Evolutionary conservation across 2,888 invertebrate genomes (phyloP).

Genomic region (Colletes collaris): DNA sequence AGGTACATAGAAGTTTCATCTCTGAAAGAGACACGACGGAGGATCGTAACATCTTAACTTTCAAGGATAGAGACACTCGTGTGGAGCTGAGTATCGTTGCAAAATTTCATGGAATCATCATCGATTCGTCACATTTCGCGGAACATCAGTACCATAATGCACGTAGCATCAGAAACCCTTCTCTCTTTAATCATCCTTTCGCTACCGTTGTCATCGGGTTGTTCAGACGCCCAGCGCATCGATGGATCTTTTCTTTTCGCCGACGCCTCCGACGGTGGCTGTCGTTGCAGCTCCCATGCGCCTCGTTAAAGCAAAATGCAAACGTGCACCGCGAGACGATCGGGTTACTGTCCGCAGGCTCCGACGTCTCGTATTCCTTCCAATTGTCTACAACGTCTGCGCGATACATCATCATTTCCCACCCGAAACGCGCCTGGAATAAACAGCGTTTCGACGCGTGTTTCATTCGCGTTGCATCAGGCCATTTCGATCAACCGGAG

Average conservation of each 20-base stretch:
- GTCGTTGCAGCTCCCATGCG: slow-evolving; percentile 53
- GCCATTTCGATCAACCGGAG: too few species aligned
- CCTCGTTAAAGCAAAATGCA: slow-evolving; percentile 72
- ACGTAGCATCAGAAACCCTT: slow-evolving; percentile 28
- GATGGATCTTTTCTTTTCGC: slow-evolving; percentile 60
- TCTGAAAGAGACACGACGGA: too few species aligned
- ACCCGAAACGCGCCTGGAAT: too few species aligned
- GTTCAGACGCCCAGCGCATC: slow-evolving; percentile 54
- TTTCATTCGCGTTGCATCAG: too few species aligned
- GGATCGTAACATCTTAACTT: too few species aligned
- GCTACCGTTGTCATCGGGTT: slow-evolving; percentile 53
- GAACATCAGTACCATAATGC: slow-evolving; percentile 27
- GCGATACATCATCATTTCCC: slow-evolving; percentile 36
- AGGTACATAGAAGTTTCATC: too few species aligned
- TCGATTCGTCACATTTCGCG: background rate
- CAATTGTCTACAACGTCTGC: slow-evolving; percentile 47
- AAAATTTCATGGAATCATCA: too few species aligned
- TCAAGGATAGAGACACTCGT: too few species aligned
- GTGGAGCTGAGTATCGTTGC: too few species aligned
- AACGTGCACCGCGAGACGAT: slow-evolving; percentile 60
- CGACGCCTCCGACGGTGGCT: slow-evolving; percentile 38
- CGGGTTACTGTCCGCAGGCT: slow-evolving; percentile 47
- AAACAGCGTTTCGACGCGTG: background rate
- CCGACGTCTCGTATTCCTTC: slow-evolving; percentile 41
- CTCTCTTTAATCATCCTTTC: slow-evolving; percentile 59